Percentiles rank a stretch among this genome's conserved stretches.
Conservation (phyloP, 2,888 invertebrate genomes). For the Pristionchus arcanus region DNA sequence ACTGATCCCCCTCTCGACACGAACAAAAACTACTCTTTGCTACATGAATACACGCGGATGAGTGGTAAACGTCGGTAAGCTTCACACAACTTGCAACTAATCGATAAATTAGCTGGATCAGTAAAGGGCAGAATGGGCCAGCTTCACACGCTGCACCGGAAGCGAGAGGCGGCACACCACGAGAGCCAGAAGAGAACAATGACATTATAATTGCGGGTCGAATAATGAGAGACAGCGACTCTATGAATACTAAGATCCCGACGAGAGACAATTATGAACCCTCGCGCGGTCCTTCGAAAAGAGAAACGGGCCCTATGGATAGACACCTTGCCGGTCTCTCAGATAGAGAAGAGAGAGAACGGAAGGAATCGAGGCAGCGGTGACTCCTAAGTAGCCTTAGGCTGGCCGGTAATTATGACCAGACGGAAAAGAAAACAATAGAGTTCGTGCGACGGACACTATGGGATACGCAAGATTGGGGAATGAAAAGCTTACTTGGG, state of each 20-base stretch:
- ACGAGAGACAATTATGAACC: constrained; percentile 32
- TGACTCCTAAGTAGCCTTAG: constrained; percentile 29
- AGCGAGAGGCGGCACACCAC: constrained; percentile 44
- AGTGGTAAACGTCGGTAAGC: constrained; percentile 2
- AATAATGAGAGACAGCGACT: constrained; percentile 54
- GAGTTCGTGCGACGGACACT: constrained; percentile 29
- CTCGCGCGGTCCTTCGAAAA: neutral
- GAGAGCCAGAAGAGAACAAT: constrained; percentile 51
- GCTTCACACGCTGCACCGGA: constrained; percentile 44
- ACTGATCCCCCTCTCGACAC: constrained; percentile 43
- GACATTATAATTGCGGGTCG: constrained; percentile 51
- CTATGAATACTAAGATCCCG: constrained; percentile 50
- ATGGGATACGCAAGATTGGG: constrained; percentile 34
- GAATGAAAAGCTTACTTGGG: neutral
- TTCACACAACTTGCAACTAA: neutral
- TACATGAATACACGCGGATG: constrained; percentile 1
- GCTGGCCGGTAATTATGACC: constrained; percentile 39
- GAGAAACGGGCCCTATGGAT: constrained; percentile 15
- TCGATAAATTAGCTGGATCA: neutral
- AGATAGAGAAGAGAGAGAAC: constrained; percentile 25
- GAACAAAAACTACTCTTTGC: constrained; percentile 39
- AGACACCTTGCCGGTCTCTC: constrained; percentile 30
- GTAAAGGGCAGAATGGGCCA: neutral
- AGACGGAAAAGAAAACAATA: constrained; percentile 28
- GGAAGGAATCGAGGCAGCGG: constrained; percentile 16